Conservation (phyloP, 2,797 vertebrate species). For the Labeo calbasu region DNA sequence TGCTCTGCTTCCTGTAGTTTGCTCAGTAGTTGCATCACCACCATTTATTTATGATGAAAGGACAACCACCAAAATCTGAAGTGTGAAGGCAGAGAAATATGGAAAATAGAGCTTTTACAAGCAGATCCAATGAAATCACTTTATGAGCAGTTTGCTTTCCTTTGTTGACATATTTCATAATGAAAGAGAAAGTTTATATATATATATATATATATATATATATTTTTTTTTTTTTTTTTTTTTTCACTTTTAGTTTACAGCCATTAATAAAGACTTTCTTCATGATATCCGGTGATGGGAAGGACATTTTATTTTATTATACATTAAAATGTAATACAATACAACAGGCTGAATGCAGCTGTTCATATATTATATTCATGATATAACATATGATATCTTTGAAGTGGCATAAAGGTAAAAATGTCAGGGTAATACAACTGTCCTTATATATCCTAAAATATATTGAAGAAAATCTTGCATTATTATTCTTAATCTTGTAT, state of each 20-base stretch:
- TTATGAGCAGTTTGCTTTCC: not conserved
- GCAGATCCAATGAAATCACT: not conserved
- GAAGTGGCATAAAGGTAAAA: too few relatives aligned
- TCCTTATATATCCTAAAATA: too few relatives aligned
- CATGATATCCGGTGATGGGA: not conserved
- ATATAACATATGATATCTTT: too few relatives aligned
- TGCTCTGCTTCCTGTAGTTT: slow-evolving; percentile 32
- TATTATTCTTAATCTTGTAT: not conserved
- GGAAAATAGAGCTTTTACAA: slow-evolving; percentile 23
- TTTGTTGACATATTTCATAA: not conserved
- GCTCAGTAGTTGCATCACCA: slow-evolving; percentile 44
- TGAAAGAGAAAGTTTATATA: not conserved
- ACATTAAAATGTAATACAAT: too few relatives aligned
- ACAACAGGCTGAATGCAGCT: too few relatives aligned
- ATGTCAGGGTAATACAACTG: too few relatives aligned
- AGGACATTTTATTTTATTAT: too few relatives aligned
- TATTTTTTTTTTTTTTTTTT: too few relatives aligned
- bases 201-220: too few relatives aligned
- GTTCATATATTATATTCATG: too few relatives aligned
- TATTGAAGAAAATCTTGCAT: not conserved
- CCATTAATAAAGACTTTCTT: not conserved
- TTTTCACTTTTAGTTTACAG: not conserved
- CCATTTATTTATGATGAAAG: slow-evolving; percentile 24
- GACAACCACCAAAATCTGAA: slow-evolving; percentile 15
- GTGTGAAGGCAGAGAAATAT: slow-evolving; percentile 20